Conservation (phyloP, 2,888 invertebrate species). For the Leuctra nigra region DNA sequence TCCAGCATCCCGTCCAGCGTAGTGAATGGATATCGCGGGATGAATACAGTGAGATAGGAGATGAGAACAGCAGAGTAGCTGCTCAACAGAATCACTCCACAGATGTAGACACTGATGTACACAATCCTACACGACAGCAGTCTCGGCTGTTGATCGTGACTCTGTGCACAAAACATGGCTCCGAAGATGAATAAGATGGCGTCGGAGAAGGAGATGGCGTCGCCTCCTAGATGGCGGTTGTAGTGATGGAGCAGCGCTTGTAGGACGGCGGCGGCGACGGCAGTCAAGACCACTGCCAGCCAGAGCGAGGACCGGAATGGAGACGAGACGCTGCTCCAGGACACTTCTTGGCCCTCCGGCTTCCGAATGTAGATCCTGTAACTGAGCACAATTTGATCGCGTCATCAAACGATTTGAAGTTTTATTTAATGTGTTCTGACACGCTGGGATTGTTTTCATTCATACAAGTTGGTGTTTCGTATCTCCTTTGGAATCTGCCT, state of each 20-base stretch:
- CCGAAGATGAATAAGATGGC: conserved; percentile 11
- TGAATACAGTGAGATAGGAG: too few relatives aligned
- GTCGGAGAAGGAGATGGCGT: conserved; percentile 3
- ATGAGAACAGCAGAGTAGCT: conserved; percentile 18
- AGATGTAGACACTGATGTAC: too few relatives aligned
- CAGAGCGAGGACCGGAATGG: conserved; percentile 15
- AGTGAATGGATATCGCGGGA: conserved; percentile 15
- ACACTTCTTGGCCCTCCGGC: conserved; percentile 13
- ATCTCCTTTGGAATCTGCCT: too few relatives aligned
- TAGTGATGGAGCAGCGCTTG: not conserved
- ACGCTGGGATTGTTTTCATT: too few relatives aligned
- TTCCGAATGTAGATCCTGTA: not conserved
- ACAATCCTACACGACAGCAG: too few relatives aligned
- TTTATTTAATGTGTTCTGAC: too few relatives aligned
- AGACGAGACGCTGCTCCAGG: conserved; percentile 18
- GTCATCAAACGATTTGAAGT: too few relatives aligned
- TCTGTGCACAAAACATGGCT: too few relatives aligned
- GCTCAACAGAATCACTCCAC: too few relatives aligned
- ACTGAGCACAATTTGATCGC: too few relatives aligned
- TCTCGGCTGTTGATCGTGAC: too few relatives aligned
- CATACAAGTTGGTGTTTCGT: too few relatives aligned
- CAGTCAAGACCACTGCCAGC: conserved; percentile 3
- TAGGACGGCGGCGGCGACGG: not conserved
- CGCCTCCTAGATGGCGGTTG: not conserved
- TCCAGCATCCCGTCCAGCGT: conserved; percentile 3